Conservation (phyloP, 1,140 invertebrate genomes). For the Lepidostoma basale region DNA sequence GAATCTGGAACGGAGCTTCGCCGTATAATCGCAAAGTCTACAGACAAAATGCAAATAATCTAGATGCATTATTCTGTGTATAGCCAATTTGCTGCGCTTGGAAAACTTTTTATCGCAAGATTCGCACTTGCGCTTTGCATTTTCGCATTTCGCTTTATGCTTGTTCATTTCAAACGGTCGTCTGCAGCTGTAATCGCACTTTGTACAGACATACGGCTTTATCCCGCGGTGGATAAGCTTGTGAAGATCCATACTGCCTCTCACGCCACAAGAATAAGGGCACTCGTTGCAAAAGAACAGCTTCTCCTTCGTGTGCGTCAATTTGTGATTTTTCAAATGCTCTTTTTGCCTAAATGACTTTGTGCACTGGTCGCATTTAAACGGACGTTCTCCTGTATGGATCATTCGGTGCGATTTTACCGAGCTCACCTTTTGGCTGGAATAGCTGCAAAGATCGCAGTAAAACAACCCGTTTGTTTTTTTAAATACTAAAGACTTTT, state of each 20-base stretch:
- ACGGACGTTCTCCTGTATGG: conserved; percentile 21
- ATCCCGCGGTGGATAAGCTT: conserved; percentile 15
- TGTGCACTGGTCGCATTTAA: conserved; percentile 7
- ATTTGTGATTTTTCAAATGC: conserved; percentile 13
- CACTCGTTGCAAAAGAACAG: conserved; percentile 19
- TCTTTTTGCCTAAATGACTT: not conserved
- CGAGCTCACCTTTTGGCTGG: not conserved
- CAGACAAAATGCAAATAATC: not conserved
- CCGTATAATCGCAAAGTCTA: not conserved
- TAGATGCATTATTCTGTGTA: conserved; percentile 7
- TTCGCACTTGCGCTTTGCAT: not conserved
- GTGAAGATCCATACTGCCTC: conserved; percentile 1
- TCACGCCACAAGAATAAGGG: not conserved
- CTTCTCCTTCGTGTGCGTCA: conserved; percentile 19
- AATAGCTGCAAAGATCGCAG: conserved; percentile 21
- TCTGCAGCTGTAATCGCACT: conserved; percentile 11
- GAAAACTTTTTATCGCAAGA: conserved; percentile 10
- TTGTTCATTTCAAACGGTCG: conserved; percentile 14
- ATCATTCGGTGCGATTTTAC: conserved; percentile 21
- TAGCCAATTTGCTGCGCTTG: not conserved
- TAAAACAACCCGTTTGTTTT: conserved; percentile 1
- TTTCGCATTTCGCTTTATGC: not conserved
- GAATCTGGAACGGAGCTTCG: not conserved
- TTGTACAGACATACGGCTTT: conserved; percentile 6
- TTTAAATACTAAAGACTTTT: conserved; percentile 6